Percentiles rank a stretch among this genome's conserved stretches.
phyloP scores from a whole-genome alignment of 2,888 invertebrate species.

The Melieria picta region DNA sequence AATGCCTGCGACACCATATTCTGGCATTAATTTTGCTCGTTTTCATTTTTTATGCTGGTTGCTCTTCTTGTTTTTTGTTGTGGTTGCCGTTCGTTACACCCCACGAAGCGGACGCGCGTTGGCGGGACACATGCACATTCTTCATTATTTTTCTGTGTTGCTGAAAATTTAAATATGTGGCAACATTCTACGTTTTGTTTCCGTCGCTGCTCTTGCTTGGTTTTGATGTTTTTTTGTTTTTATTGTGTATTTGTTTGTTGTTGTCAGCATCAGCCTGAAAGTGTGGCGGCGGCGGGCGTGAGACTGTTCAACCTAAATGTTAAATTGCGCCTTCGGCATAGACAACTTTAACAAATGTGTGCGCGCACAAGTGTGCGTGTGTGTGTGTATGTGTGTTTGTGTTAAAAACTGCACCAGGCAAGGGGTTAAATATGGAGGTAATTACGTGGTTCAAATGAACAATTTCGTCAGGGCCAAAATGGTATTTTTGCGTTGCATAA shows the following conservation, averaged over 20 bases:
- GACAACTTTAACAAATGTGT: constrained; percentile 54
- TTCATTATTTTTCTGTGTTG: too few species aligned
- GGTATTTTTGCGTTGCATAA: constrained; percentile 4
- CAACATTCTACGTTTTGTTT: too few species aligned
- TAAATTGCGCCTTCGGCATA: constrained; percentile 55
- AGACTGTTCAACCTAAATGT: constrained; percentile 41
- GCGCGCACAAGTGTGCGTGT: constrained; percentile 32
- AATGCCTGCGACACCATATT: too few species aligned
- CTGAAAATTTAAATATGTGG: too few species aligned
- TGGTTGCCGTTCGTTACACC: too few species aligned
- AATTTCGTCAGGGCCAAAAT: constrained; percentile 49
- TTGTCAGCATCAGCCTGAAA: neutral
- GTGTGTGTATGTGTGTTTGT: constrained; percentile 15
- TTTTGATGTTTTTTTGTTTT: neutral
- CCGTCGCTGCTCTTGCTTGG: neutral
- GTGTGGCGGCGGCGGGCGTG: neutral
- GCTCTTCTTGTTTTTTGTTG: too few species aligned
- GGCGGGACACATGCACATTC: too few species aligned
- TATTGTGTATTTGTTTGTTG: neutral
- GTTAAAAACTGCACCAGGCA: constrained; percentile 36
- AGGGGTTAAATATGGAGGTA: constrained; percentile 59
- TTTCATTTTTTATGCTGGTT: too few species aligned
- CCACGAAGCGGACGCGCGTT: too few species aligned
- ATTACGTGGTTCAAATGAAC: constrained; percentile 52
- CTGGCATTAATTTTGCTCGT: too few species aligned